These are phyloP conservation scores for Euura saliciscinereae DNA, from an alignment of 1,140 invertebrate genomes.

Conservation along the genomic window DNA sequence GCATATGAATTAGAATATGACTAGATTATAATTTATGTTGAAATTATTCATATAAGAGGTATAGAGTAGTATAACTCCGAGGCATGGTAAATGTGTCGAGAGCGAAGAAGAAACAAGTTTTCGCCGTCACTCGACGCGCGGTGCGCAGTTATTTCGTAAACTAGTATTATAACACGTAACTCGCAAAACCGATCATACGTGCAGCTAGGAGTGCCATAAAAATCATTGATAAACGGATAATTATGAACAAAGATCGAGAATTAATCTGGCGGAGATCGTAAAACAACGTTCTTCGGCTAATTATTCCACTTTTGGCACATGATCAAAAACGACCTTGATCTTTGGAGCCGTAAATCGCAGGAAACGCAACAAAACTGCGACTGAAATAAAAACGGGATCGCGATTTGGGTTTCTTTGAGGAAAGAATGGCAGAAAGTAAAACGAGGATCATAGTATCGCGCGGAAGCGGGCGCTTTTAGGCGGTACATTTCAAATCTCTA, in stretches of 20 bases:
- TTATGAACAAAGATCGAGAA: no score
- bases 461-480: no score
- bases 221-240: no score
- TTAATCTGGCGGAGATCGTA: no score
- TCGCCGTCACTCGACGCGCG: background rate
- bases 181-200: background rate
- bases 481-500: no score
- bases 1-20: slow-evolving; percentile 46
- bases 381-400: no score
- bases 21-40: slow-evolving; percentile 42
- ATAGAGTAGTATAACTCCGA: background rate
- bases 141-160: background rate
- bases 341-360: slow-evolving; percentile 27
- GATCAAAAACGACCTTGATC: slow-evolving; percentile 17
- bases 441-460: no score
- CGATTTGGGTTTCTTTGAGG: no score
- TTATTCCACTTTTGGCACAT: no score
- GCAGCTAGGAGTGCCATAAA: no score
- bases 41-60: slow-evolving; percentile 31
- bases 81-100: background rate
- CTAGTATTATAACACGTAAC: background rate
- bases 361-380: slow-evolving; percentile 18
- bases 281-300: no score
- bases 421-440: no score
- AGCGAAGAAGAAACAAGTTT: slow-evolving; percentile 3